Evolutionary conservation across 2,113 vertebrate genomes (phyloP), one percentile per base, ranked within the genome.

Genomic region (Apteryx owenii): DNA sequence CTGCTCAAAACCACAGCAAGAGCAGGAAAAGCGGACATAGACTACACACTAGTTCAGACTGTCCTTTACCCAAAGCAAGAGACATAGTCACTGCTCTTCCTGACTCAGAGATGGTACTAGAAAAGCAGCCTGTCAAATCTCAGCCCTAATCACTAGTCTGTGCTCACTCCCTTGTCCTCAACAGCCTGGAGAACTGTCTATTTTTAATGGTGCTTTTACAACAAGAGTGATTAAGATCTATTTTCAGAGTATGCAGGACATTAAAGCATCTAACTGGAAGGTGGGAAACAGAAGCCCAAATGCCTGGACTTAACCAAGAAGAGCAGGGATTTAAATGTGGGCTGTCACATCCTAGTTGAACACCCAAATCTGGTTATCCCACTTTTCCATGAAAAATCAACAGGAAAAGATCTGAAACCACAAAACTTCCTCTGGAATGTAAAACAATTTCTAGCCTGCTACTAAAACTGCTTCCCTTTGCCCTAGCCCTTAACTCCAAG

Each of bases 141-240:
- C 4, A 1, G 9, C 4, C 28, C 42, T 5, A 13, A 7, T 3
- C 15, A 40, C 7, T 33, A n/a, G 20, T 31, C 2, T 38, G 1
- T 12, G 2, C 12, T 73, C 22, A 51, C 13, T 33, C 48, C 9
- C 38, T 66, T 28, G 40, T 7, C 56, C 21, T 69, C 48, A 61
- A 11, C 3, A 6, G 4, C 11, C 50, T 62, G 64, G 22, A 70
- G 5, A 53, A 29, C 25, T 78, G 54, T 10, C 2, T 1, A 0
- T 13, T 86, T 83, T 62, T 58, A 44, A 36, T 7, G 5, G 33
- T 48, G 4, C 10, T 4, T 1, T 1, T 28, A 31, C 29, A 87
- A 20, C 8, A 53, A 50, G 46, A 73, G 16, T 5, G 56, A 36
- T 4, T 14, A 53, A 13, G 8, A 62, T 9, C 10, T 84, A 87